These are phyloP conservation scores for Prietella phreatophila DNA, from an alignment of 2,113 vertebrate species.

Conservation along the genomic window DNA sequence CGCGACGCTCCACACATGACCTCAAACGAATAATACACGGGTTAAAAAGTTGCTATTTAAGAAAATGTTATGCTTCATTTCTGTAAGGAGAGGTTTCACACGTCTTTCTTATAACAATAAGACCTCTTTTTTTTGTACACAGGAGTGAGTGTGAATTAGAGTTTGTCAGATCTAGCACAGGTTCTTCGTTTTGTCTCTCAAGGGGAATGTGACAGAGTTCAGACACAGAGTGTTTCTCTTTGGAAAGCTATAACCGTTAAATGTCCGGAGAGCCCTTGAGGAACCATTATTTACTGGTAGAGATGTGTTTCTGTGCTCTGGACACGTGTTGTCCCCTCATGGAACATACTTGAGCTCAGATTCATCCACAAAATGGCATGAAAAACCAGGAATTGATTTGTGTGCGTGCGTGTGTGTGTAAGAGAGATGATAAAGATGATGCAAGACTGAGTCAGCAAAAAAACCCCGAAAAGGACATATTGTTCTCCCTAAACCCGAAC, in stretches of 20 bases:
- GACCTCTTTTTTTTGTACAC: neutral
- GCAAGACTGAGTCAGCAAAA: neutral
- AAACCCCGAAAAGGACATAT: neutral
- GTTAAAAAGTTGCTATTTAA: neutral
- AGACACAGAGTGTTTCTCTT: neutral
- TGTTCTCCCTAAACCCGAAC: neutral
- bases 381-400: slow-evolving; percentile 11
- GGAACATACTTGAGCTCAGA: slow-evolving; percentile 15
- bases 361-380: slow-evolving; percentile 18
- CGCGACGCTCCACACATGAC: neutral
- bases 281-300: neutral
- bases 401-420: slow-evolving; percentile 7
- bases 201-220: neutral
- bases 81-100: neutral
- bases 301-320: neutral
- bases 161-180: neutral
- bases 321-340: neutral
- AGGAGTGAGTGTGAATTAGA: neutral
- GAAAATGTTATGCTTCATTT: neutral
- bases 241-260: neutral
- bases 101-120: neutral
- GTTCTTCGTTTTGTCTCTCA: neutral
- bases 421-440: neutral
- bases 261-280: neutral
- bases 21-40: neutral